These are phyloP conservation scores for Ceyx cyanopectus DNA, from an alignment of 2,113 vertebrate species.

Conservation along the genomic window DNA sequence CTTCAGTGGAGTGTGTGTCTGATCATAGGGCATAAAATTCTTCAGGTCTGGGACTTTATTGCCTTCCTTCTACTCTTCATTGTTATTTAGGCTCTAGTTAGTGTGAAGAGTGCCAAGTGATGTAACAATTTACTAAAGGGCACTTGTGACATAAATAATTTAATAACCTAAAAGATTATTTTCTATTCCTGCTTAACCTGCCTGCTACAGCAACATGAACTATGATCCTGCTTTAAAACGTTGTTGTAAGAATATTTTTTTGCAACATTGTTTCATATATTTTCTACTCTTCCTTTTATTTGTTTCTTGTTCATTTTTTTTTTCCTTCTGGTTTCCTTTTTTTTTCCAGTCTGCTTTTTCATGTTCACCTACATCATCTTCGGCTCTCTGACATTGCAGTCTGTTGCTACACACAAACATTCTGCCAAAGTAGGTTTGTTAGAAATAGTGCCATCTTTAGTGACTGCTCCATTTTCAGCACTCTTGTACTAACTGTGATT, in stretches of 20 bases:
- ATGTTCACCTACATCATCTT: constrained; percentile 33
- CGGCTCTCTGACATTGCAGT: constrained; percentile 47
- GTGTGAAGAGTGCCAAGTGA: neutral
- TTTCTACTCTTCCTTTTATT: neutral
- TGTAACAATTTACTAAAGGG: neutral
- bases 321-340: constrained; percentile 1
- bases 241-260: neutral
- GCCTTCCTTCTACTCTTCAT: neutral
- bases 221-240: neutral
- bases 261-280: neutral
- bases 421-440: constrained; percentile 53
- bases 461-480: constrained; percentile 62
- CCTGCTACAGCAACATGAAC: neutral
- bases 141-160: neutral
- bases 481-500: neutral
- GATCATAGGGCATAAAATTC: neutral
- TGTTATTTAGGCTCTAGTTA: neutral
- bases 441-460: constrained; percentile 28
- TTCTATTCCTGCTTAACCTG: neutral
- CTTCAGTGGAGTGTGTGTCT: neutral
- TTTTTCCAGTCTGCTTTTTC: constrained; percentile 15
- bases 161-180: neutral
- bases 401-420: constrained; percentile 46
- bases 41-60: neutral
- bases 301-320: neutral